Evolutionary conservation across 2,113 vertebrate species (phyloP), one percentile per base, ranked within the genome.

Genomic region (Xenopus borealis): DNA sequence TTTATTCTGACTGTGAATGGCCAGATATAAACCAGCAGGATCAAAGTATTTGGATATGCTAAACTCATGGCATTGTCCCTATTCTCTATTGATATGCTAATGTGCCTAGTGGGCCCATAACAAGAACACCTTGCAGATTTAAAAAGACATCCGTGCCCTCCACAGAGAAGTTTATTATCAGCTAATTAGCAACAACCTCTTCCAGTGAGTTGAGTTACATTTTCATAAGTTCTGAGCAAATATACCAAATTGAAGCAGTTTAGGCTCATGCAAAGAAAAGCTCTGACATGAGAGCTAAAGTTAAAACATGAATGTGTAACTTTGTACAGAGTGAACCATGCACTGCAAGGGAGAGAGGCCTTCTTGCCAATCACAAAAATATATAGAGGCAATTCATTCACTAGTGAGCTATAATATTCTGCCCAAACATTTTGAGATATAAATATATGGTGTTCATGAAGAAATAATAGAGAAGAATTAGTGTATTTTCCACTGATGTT

Each of bases 61-160:
- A n/a, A n/a, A 80, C 20, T 30, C 78, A n/a, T 62, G 79, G 80
- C 0, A 84, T 88, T 82, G 81, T 86, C 85, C 84, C 71, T 79
- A 66, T 14, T 73, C 78, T 18, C 78, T 81, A 90, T 90, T 90
- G 90, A 91, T 89, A 90, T 91, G 91, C 86, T 91, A 92, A 93
- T 91, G 78, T 62, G 79, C 75, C 89, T 88, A 88, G 86, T 88
- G 89, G 84, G 81, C 81, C 84, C 82, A 84, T 80, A 81, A 89
- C 87, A 90, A 90, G 90, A 90, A 88, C 88, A 91, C 89, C 91
- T 91, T 90, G 85, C 88, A 88, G 88, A 90, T 89, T 85, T 87
- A 86, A 89, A 89, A 27, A 89, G 85, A 88, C 88, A 88, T 89
- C 88, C 88, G 85, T 88, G 88, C 88, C 87, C 87, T 83, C 85